phyloP scores from a whole-genome alignment of 1,140 invertebrate genomes.

The Proctacanthus coquilletti region DNA sequence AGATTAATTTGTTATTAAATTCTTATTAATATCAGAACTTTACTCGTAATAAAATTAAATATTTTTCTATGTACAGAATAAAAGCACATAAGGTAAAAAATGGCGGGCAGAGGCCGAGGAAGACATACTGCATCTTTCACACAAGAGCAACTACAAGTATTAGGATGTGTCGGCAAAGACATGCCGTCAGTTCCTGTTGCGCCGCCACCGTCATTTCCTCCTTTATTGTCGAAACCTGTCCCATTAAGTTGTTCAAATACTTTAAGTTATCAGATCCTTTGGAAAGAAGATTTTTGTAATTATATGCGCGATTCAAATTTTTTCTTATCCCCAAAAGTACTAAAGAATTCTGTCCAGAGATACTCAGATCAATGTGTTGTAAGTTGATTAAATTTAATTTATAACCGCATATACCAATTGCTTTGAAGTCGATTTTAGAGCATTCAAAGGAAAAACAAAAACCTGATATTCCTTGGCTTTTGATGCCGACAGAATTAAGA shows the following conservation, averaged over 20 bases:
- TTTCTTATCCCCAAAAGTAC: slow-evolving; percentile 43
- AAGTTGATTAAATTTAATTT: not conserved
- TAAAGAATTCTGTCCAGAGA: slow-evolving; percentile 39
- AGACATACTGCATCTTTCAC: slow-evolving; percentile 39
- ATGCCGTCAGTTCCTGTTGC: slow-evolving; percentile 38
- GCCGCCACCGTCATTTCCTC: slow-evolving; percentile 51
- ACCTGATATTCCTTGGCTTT: slow-evolving; percentile 35
- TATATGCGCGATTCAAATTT: slow-evolving; percentile 37
- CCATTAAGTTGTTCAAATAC: not conserved
- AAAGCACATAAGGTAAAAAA: too few relatives aligned
- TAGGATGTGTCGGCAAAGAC: slow-evolving; percentile 46
- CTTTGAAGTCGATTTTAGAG: slow-evolving; percentile 40
- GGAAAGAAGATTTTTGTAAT: slow-evolving; percentile 27
- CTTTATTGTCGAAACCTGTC: slow-evolving; percentile 42
- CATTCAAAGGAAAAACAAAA: slow-evolving; percentile 35
- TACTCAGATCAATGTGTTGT: slow-evolving; percentile 31
- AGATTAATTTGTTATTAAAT: too few relatives aligned
- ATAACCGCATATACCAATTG: too few relatives aligned
- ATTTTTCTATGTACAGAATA: too few relatives aligned
- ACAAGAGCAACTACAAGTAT: slow-evolving; percentile 37
- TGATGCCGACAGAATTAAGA: slow-evolving; percentile 39
- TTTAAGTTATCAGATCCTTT: slow-evolving; percentile 17
- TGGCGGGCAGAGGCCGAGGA: slow-evolving; percentile 32
- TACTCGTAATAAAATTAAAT: too few relatives aligned
- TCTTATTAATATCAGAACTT: too few relatives aligned